These are phyloP conservation scores for Lindbergichthys nudifrons DNA, from an alignment of 2,797 vertebrate species.

Conservation along the genomic window DNA sequence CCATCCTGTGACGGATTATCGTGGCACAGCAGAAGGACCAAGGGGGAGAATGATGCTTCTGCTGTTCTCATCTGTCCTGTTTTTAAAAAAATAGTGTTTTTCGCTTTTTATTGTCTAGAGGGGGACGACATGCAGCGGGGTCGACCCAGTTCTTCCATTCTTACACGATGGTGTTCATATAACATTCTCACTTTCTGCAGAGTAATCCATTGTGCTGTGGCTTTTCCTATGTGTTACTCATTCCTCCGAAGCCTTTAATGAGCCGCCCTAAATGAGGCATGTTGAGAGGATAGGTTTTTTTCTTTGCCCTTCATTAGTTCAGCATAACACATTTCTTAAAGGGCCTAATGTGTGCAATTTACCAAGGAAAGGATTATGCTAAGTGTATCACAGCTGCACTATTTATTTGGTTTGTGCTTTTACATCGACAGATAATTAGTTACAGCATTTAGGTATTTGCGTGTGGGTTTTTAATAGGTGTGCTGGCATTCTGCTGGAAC, in stretches of 20 bases:
- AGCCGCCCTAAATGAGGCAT: conserved; percentile 42
- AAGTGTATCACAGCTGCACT: conserved; percentile 15
- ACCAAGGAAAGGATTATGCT: conserved; percentile 20
- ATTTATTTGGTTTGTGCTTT: conserved; percentile 40
- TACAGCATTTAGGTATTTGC: background rate
- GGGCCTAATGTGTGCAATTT: background rate
- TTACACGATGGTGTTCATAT: too few relatives aligned
- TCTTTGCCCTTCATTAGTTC: conserved; percentile 9
- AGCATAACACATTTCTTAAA: conserved; percentile 19
- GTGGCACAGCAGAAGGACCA: conserved; percentile 31
- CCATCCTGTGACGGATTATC: conserved; percentile 61
- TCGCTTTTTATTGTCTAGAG: too few relatives aligned
- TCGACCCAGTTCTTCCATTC: too few relatives aligned
- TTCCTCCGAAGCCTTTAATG: conserved; percentile 19
- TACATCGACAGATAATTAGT: conserved; percentile 38
- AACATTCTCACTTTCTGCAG: background rate
- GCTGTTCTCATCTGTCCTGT: background rate
- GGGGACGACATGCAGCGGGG: too few relatives aligned
- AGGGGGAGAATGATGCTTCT: conserved; percentile 7
- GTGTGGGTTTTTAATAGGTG: conserved; percentile 28
- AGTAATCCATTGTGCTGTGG: conserved; percentile 1
- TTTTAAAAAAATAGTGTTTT: background rate
- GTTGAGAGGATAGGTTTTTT: conserved; percentile 3
- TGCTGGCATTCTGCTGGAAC: background rate
- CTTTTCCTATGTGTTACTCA: background rate